Evolutionary conservation across 2,888 invertebrate genomes (phyloP), one percentile per base, ranked within the genome.

Genomic region (Drosophila diplacantha): DNA sequence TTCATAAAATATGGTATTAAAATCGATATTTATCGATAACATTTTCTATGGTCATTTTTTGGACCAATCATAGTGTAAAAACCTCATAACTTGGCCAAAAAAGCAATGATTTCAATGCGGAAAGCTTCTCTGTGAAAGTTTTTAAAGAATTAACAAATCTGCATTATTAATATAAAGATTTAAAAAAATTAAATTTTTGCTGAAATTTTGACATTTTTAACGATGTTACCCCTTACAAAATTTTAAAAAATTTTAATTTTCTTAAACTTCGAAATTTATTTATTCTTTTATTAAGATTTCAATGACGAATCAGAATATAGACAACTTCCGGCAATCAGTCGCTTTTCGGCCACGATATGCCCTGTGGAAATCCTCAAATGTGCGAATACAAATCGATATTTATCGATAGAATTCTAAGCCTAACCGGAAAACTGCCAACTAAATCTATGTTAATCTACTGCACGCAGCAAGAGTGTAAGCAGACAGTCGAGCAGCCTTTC

Each of bases 281-380:
- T 7, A 8, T 7, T 2, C 3, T 6, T 14, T n/a, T 7, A 34
- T n/a, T n/a, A 7, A 14, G n/a, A n/a, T 34, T 34, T 34, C 8
- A n/a, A 3, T 34, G 7, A 4, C 4, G 4, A 34, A 3, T 34
- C 8, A 3, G 34, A 34, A 34, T 34, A n/a, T 34, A 2, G n/a
- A 34, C 8, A n/a, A 8, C 8, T 3, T 34, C n/a, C 3, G 1
- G 2, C n/a, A 8, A n/a, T n/a, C n/a, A 8, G 0, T 34, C 4
- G n/a, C 8, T 2, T 8, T n/a, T 35, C 16, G 34, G 34, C 34
- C 2, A 16, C 3, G 34, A n/a, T 34, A 34, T n/a, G 34, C 3
- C 7, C 8, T n/a, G 3, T 8, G 8, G 8, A 34, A 34, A 1
- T n/a, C 34, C 6, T 1, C 1, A 34, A 34, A n/a, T n/a, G 7